These are phyloP conservation scores for Silurus glanis DNA, from an alignment of 2,113 vertebrate genomes.

Conservation along the genomic window DNA sequence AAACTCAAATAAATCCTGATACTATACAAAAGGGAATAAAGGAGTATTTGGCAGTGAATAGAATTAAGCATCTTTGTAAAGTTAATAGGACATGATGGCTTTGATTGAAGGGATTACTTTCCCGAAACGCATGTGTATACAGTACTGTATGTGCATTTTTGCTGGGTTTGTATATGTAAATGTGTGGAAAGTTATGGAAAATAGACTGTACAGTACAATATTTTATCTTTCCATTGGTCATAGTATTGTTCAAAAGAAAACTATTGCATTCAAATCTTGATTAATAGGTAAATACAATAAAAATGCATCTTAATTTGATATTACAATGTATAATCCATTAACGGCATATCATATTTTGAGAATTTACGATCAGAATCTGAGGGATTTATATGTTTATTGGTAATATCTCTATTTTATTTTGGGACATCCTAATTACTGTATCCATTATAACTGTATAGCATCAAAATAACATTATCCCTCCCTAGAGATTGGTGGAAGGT, in stretches of 20 bases:
- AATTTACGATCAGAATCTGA: background rate
- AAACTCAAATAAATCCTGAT: conserved; percentile 38
- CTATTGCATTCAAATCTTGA: background rate
- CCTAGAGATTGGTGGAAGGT: background rate
- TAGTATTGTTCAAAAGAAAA: background rate
- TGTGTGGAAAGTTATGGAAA: background rate
- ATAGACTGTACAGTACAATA: background rate
- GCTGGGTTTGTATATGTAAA: background rate
- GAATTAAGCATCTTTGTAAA: conserved; percentile 55
- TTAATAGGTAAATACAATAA: background rate
- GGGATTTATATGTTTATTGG: background rate
- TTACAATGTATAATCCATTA: background rate
- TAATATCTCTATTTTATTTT: background rate
- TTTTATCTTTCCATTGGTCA: background rate
- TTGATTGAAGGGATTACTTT: conserved; percentile 42
- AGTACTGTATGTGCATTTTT: background rate
- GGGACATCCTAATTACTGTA: background rate
- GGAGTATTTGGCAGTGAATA: conserved; percentile 39
- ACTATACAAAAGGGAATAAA: conserved; percentile 42
- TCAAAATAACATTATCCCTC: background rate
- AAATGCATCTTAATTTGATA: background rate
- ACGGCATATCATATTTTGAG: background rate
- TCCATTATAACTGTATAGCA: background rate
- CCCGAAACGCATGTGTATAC: background rate
- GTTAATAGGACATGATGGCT: conserved; percentile 50